Percentiles rank a stretch among this genome's conserved stretches.
Evolutionary conservation across 2,113 vertebrate genomes (phyloP).

Genomic region (Trichechus manatus): DNA sequence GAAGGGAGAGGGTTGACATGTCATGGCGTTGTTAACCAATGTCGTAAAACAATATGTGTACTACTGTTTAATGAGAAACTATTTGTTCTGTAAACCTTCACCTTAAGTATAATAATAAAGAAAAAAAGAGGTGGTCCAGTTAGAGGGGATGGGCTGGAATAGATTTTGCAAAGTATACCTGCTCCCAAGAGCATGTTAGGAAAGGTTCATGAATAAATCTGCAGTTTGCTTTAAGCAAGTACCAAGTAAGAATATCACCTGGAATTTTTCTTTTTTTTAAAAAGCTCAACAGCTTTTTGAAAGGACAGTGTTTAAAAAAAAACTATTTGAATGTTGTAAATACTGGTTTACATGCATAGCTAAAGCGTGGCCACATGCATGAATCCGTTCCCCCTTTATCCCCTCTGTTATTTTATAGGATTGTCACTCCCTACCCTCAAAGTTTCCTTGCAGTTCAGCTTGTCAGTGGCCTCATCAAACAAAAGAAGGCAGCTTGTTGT

Average conservation of each 20-base stretch:
- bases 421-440: not conserved
- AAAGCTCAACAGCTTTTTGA: slow-evolving; percentile 18
- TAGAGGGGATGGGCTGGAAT: not conserved
- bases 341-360: not conserved
- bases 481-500: not conserved
- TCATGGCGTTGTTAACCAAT: no score
- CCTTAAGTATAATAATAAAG: no score
- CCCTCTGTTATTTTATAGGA: not conserved
- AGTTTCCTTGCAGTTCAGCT: not conserved
- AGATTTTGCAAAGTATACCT: not conserved
- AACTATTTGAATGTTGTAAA: not conserved
- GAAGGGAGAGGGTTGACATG: no score
- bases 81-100: no score
- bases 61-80: no score
- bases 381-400: not conserved
- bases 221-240: not conserved
- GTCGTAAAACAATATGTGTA: no score
- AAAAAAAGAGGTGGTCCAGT: not conserved
- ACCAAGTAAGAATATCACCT: slow-evolving; percentile 24
- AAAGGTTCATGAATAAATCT: not conserved
- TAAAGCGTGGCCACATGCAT: not conserved
- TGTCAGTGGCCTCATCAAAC: slow-evolving; percentile 17
- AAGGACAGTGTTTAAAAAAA: not conserved
- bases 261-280: slow-evolving; percentile 13
- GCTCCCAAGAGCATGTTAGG: not conserved